Percentiles rank a stretch among this genome's conserved stretches.
Evolutionary conservation across 2,113 vertebrate genomes (phyloP).

Genomic region (Psilopsiagon aurifrons): DNA sequence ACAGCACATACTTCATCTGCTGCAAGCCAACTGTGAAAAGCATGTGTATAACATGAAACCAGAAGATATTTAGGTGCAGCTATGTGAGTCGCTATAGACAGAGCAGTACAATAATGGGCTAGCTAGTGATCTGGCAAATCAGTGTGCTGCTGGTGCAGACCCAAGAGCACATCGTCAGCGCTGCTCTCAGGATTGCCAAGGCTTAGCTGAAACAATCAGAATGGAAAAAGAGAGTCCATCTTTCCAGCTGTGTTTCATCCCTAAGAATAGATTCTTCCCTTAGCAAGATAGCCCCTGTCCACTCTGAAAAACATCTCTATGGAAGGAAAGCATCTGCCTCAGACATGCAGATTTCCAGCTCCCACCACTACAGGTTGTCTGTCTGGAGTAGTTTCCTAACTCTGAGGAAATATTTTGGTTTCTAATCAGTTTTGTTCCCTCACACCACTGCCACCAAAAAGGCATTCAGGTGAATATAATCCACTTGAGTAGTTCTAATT

Average conservation of each 20-base stretch:
- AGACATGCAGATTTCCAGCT: neutral
- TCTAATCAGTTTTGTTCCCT: neutral
- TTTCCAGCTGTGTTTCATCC: neutral
- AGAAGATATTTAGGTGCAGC: neutral
- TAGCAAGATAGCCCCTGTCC: neutral
- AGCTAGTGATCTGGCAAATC: neutral
- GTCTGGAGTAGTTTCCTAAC: neutral
- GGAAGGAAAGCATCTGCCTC: neutral
- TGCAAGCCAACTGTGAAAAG: neutral
- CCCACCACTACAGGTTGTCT: neutral
- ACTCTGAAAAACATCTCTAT: neutral
- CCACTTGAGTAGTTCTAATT: slow-evolving; percentile 31
- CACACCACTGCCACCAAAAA: neutral
- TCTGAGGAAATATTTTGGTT: neutral
- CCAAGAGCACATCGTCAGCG: neutral
- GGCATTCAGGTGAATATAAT: neutral
- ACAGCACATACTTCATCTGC: neutral
- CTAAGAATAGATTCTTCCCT: neutral
- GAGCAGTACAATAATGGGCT: neutral
- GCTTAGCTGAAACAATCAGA: slow-evolving; percentile 3
- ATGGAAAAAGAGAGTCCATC: neutral
- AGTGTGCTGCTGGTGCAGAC: neutral
- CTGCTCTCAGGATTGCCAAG: slow-evolving; percentile 21
- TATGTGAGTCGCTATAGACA: neutral
- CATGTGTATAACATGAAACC: neutral